Percentiles rank a stretch among this genome's conserved stretches.
These are phyloP conservation scores for Malaclemys terrapin DNA, from an alignment of 2,113 vertebrate genomes.

Conservation along the genomic window DNA sequence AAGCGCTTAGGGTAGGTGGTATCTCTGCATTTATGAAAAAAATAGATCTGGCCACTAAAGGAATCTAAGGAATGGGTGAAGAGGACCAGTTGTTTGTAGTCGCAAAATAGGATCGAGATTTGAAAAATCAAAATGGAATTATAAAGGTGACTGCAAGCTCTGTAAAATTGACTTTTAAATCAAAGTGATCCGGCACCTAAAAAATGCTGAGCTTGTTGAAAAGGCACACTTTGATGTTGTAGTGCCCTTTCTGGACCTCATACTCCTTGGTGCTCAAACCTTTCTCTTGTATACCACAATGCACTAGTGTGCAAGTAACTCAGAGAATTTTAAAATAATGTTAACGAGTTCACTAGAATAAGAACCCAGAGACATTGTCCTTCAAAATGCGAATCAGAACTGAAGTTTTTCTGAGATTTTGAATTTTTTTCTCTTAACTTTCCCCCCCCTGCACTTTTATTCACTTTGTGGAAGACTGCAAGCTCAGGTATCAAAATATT, in stretches of 20 bases:
- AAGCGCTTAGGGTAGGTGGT: background rate
- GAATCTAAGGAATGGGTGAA: background rate
- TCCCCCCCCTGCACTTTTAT: background rate
- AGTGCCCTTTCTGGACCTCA: background rate
- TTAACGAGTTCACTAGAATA: background rate
- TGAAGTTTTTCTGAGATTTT: background rate
- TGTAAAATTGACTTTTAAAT: background rate
- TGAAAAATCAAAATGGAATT: background rate
- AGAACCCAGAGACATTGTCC: background rate
- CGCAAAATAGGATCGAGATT: background rate
- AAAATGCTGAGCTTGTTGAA: background rate
- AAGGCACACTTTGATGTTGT: background rate
- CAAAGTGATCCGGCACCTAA: background rate
- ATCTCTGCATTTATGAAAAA: background rate
- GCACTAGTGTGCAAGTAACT: background rate
- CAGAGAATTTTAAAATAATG: background rate
- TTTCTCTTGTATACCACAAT: background rate
- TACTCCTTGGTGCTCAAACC: background rate
- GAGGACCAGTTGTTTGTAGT: fast-evolving
- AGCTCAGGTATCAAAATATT: background rate
- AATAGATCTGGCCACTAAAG: fast-evolving
- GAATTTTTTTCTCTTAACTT: background rate
- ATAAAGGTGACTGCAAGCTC: background rate
- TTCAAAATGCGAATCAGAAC: background rate
- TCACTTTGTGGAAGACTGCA: background rate